Conservation (phyloP, 2,113 vertebrate genomes). For the Merops nubicus region DNA sequence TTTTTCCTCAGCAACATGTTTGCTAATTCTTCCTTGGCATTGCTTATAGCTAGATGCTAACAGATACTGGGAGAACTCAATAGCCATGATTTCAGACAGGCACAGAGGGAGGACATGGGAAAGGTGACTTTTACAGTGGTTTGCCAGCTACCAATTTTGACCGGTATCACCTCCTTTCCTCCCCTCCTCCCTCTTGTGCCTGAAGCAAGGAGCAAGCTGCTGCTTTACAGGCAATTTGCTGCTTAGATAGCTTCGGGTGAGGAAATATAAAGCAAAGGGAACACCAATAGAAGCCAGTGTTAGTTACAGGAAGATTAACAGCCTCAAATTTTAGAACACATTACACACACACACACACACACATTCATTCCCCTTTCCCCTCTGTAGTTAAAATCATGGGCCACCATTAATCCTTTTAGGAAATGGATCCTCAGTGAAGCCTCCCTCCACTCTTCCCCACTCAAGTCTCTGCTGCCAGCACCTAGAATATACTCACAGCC, state of each 20-base stretch:
- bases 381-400: background rate
- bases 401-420: background rate
- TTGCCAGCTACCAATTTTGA: slow-evolving; percentile 42
- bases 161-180: slow-evolving; percentile 17
- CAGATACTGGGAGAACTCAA: background rate
- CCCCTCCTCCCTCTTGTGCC: background rate
- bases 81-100: slow-evolving; percentile 30
- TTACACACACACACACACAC: background rate
- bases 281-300: background rate
- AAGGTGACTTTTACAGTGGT: background rate
- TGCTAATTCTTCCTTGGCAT: slow-evolving; percentile 53
- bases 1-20: slow-evolving; percentile 16
- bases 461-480: background rate
- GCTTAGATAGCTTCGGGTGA: background rate
- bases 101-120: background rate
- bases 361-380: background rate
- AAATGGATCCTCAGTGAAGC: background rate
- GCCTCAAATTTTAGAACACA: background rate
- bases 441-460: background rate
- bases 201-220: slow-evolving; percentile 31
- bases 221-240: background rate
- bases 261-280: slow-evolving; percentile 11
- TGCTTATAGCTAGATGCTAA: slow-evolving; percentile 55
- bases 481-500: background rate
- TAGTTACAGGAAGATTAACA: background rate